Base-by-base conservation (phyloP, 1,140 invertebrate species). In the Philopotamus ludificatus region DNA sequence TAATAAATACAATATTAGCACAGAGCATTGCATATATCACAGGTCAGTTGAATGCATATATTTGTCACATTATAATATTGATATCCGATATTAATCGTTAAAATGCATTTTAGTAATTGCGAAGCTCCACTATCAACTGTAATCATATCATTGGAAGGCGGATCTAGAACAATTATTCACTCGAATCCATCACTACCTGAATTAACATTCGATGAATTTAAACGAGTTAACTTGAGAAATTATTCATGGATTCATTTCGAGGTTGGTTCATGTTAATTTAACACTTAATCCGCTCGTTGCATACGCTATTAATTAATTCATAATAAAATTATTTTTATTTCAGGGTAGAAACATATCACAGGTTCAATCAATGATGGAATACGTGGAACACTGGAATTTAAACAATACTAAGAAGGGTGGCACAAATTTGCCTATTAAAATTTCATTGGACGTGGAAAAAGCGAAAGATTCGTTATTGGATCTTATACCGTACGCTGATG, bases 201-300 rank as follows among this genome's bases (percentile, higher is more conserved):
- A 75, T 70, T 89, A 7, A 78, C 73, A 3, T 75, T 81, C 23
- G 79, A 86, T 28, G 79, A 88, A 68, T 88, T 89, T 71, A 79
- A 65, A 61, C 88, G 1, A 73, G 82, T 74, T 54, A 74, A 21
- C 72, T 86, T 34, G 63, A 74, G 18, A 70, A 81, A 63, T 21
- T 89, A 87, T 67, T 78, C 74, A 20, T 90, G 88, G 89, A 82
- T 90, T 55, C 88, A 90, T 74, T 88, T 89, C 75, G 88, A 90
- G 74, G 85, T 85, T 74, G 73, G 8, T 26, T 28, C 61, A 57
- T 55, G 9, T 39, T 18, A 16, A 42, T 16, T 47, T 47, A 47
- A 47, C 18, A 9, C 10, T 47, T 47, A 4, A 7, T n/a, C 8
- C 10, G n/a, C n/a, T n/a, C n/a, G n/a, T n/a, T n/a, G n/a, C n/a